Evolutionary conservation across 2,113 vertebrate species (phyloP).

Genomic region (Ptychochromis oligacanthus): DNA sequence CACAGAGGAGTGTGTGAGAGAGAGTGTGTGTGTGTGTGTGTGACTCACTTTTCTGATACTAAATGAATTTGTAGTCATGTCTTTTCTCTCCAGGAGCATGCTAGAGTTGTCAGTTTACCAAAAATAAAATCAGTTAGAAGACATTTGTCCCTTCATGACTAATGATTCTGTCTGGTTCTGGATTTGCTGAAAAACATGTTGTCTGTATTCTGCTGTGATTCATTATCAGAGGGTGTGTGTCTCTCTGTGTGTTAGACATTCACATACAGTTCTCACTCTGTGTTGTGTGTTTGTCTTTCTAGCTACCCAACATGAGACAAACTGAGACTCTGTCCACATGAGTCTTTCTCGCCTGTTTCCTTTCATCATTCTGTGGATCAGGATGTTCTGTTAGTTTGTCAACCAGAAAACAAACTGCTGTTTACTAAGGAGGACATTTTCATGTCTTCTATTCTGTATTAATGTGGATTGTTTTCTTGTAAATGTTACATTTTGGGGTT

Average conservation of each 20-base stretch:
- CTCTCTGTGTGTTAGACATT: background rate
- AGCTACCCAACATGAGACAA: slow-evolving; percentile 61
- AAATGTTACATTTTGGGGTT: background rate
- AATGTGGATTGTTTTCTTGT: background rate
- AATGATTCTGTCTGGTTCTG: slow-evolving; percentile 20
- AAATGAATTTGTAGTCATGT: slow-evolving; percentile 16
- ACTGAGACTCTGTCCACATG: slow-evolving; percentile 41
- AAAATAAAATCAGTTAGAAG: slow-evolving; percentile 28
- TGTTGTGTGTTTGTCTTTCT: slow-evolving; percentile 27
- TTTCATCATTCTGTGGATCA: background rate
- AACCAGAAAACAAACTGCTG: background rate
- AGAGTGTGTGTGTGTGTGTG: background rate
- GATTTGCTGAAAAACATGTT: slow-evolving; percentile 17
- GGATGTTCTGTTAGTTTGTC: background rate
- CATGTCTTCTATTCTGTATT: background rate
- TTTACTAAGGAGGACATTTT: background rate
- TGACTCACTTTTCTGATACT: slow-evolving; percentile 10
- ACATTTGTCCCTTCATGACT: slow-evolving; percentile 30
- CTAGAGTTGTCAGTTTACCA: slow-evolving; percentile 25
- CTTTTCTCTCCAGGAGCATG: slow-evolving; percentile 2
- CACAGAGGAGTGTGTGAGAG: background rate
- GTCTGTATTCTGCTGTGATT: slow-evolving; percentile 25
- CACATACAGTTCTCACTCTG: background rate
- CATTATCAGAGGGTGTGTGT: slow-evolving; percentile 1
- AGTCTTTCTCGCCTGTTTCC: background rate